Evolutionary conservation across 2,797 vertebrate genomes (phyloP), one percentile per base, ranked within the genome.

Genomic region (Sparus aurata): DNA sequence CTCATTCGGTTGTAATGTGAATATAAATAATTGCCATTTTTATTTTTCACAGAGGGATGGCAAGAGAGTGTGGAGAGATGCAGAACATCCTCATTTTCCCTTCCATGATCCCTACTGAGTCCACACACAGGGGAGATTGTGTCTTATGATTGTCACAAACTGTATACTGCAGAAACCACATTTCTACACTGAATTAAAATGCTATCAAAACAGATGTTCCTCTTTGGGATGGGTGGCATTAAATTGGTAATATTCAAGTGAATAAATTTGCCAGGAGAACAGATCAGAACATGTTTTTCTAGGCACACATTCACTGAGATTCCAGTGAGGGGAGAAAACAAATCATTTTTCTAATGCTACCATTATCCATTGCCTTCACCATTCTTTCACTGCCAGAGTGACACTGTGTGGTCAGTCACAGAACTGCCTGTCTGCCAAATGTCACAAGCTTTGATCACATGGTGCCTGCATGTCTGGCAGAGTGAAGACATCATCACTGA

Each of bases 11-110:
- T 15, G 10, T 4, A 20, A 46, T 20, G 30, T 12, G 5, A 38
- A 6, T 23, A 47, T 47, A 38, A 2, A 5, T 34, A 9, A 60
- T 41, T 16, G n/a, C 18, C 12, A 13, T 12, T 57, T 57, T 58
- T 45, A 20, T 25, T 61, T 66, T 58, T 18, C 6, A 77, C 92
- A 95, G 95, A 94, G 76, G 65, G 85, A 90, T 0, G 89, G 93
- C 49, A 83, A 86, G 27, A 93, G 46, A 79, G 91, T 94, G 59
- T 95, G 93, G 92, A 93, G 95, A 83, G 95, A 95, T 59, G 93
- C 88, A 52, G 85, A 85, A 71, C 94, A 96, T 82, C 94, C 93
- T 60, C 90, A 95, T 72, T 96, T 96, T 82, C 95, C 94, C 50
- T 96, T 95, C 78, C 65, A 88, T 17, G 94, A 95, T 63, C 46